Conservation (phyloP, 2,888 invertebrate species). For the Chrysotoxum bicinctum region DNA sequence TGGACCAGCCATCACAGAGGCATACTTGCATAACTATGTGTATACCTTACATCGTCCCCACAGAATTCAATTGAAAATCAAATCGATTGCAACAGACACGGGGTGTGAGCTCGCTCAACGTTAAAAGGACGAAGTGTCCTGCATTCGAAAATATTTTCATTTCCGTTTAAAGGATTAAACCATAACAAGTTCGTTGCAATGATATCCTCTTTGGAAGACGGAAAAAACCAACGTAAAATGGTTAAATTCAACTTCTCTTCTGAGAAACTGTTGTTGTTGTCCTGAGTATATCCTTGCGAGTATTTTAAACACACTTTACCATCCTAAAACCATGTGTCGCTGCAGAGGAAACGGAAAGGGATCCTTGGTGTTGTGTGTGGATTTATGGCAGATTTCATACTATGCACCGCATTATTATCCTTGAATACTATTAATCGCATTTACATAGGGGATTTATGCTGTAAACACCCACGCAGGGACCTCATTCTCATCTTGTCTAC, state of each 20-base stretch:
- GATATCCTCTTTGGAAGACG: constrained; percentile 48
- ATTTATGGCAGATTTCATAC: constrained; percentile 71
- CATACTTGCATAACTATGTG: too few relatives aligned
- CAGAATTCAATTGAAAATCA: constrained; percentile 43
- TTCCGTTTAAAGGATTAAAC: constrained; percentile 71
- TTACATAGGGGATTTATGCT: constrained; percentile 70
- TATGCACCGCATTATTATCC: constrained; percentile 71
- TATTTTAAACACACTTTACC: constrained; percentile 67
- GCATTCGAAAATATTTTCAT: constrained; percentile 56
- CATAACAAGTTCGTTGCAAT: constrained; percentile 52
- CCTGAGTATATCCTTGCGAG: neutral
- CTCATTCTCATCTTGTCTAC: neutral
- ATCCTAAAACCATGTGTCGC: constrained; percentile 56
- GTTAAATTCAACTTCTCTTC: neutral
- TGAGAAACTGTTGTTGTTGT: neutral
- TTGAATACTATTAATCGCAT: constrained; percentile 72
- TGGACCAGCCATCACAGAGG: neutral
- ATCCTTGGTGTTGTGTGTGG: constrained; percentile 58
- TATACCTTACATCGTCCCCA: neutral
- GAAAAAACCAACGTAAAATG: neutral
- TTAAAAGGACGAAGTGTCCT: constrained; percentile 45
- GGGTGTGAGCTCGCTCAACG: neutral
- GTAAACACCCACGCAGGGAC: constrained; percentile 55
- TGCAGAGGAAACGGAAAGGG: constrained; percentile 16
- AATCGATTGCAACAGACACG: constrained; percentile 57